phyloP scores from a whole-genome alignment of 2,113 vertebrate species.

The Ardeotis arabs region DNA sequence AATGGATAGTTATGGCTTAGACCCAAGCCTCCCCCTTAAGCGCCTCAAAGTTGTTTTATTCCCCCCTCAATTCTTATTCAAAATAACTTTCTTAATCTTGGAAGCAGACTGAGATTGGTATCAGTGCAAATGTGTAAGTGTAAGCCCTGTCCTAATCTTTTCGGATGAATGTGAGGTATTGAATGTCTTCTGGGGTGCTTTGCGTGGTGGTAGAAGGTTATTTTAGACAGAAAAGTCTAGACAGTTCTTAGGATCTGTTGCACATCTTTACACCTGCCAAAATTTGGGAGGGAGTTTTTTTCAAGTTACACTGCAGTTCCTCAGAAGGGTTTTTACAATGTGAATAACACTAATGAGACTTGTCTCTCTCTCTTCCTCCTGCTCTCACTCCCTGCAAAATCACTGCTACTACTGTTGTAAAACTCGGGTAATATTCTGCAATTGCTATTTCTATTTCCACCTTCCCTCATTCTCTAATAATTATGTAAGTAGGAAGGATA shows the following conservation, averaged over 20 bases:
- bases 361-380: background rate
- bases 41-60: background rate
- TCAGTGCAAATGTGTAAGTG: background rate
- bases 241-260: slow-evolving; percentile 10
- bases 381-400: background rate
- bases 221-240: slow-evolving; percentile 43
- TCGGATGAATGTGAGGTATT: slow-evolving; percentile 7
- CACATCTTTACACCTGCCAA: slow-evolving; percentile 33
- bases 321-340: background rate
- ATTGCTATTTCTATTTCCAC: background rate
- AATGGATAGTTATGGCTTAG: background rate
- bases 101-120: background rate
- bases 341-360: rapidly evolving
- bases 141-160: background rate
- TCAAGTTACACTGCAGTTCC: background rate
- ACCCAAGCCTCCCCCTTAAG: background rate
- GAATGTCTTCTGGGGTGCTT: background rate
- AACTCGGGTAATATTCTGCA: background rate
- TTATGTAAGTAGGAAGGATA: background rate
- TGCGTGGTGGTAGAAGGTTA: background rate
- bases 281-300: background rate
- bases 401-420: background rate
- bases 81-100: slow-evolving; percentile 31
- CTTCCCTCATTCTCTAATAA: background rate
- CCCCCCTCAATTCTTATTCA: slow-evolving; percentile 9